Evolutionary conservation across 2,797 vertebrate genomes (phyloP).

Genomic region (Ctenopoma kingsleyae): DNA sequence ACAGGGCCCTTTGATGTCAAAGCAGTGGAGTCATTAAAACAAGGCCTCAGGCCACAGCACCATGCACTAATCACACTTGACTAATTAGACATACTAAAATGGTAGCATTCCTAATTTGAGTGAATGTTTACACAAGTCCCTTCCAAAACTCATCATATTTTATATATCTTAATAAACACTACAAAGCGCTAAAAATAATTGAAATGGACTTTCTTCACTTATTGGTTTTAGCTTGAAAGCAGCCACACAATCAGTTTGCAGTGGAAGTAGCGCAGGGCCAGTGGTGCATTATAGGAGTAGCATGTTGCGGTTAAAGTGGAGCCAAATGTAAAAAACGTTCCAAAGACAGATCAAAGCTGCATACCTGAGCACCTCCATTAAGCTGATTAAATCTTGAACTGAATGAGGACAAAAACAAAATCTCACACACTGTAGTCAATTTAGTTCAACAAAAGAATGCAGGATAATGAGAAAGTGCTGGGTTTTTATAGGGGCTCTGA

Average conservation of each 20-base stretch:
- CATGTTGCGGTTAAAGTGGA: constrained; percentile 71
- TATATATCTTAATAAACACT: neutral
- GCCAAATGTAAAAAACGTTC: constrained; percentile 75
- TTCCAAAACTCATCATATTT: neutral
- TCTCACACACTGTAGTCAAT: constrained; percentile 56
- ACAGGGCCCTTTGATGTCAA: constrained; percentile 54
- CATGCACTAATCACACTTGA: constrained; percentile 31
- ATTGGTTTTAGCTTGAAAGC: constrained; percentile 11
- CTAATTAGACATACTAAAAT: constrained; percentile 57
- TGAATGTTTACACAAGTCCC: neutral
- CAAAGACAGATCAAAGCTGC: constrained; percentile 74
- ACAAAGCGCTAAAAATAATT: neutral
- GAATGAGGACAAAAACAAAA: constrained; percentile 63
- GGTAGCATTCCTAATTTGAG: neutral
- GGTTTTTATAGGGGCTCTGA: constrained; percentile 40
- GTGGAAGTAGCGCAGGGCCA: constrained; percentile 7
- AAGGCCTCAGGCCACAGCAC: constrained; percentile 42
- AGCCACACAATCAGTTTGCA: neutral
- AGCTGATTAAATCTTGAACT: constrained; percentile 70
- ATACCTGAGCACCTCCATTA: constrained; percentile 76
- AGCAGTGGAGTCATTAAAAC: constrained; percentile 58
- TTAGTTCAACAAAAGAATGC: constrained; percentile 53
- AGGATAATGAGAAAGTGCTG: constrained; percentile 51
- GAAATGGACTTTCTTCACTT: neutral
- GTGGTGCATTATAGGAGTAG: constrained; percentile 68